phyloP scores from a whole-genome alignment of 2,113 vertebrate species.

The Pungitius pungitius region DNA sequence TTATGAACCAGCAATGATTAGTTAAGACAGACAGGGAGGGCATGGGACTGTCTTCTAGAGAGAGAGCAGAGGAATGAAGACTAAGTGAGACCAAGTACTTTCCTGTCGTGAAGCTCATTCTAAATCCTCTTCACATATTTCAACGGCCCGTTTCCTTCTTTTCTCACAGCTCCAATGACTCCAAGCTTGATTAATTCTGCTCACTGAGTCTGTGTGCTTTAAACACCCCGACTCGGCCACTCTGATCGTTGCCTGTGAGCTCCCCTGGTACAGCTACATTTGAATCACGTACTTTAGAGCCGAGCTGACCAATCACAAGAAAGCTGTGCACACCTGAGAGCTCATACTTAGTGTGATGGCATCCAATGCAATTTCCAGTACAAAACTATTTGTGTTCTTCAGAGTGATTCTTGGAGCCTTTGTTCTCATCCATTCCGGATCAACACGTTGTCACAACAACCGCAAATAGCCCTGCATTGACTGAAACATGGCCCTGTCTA shows the following conservation, averaged over 20 bases:
- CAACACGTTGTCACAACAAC: constrained; percentile 48
- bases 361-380: constrained; percentile 16
- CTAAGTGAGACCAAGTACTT: constrained; percentile 9
- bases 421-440: constrained; percentile 38
- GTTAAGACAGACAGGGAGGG: background rate
- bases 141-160: constrained; percentile 62
- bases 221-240: constrained; percentile 34
- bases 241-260: constrained; percentile 37
- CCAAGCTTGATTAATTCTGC: constrained; percentile 58
- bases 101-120: constrained; percentile 29
- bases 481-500: constrained; percentile 34
- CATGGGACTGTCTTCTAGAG: constrained; percentile 9
- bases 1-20: background rate
- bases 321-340: constrained; percentile 35
- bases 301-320: constrained; percentile 24
- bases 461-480: constrained; percentile 28
- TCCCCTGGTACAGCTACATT: constrained; percentile 18
- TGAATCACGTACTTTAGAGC: constrained; percentile 25
- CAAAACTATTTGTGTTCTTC: constrained; percentile 40
- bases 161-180: constrained; percentile 57
- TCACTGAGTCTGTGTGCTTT: constrained; percentile 45
- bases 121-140: constrained; percentile 62
- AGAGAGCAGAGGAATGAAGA: background rate
- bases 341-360: constrained; percentile 24
- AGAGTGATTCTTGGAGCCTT: constrained; percentile 32